These are phyloP conservation scores for Tiphia femorata DNA, from an alignment of 2,888 invertebrate species.

Conservation along the genomic window DNA sequence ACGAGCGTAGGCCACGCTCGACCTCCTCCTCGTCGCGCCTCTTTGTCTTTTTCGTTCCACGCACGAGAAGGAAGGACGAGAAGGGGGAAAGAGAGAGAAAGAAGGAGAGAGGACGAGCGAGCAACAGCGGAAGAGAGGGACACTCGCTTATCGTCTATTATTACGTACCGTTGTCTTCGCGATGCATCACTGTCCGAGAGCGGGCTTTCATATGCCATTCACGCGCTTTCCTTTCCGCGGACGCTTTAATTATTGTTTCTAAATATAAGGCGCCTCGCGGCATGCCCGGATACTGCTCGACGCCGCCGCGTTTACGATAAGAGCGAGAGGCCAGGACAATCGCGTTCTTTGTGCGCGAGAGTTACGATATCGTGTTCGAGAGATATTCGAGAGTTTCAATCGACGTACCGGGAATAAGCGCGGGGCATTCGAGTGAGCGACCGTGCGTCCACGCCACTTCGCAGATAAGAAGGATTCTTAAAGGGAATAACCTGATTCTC, in stretches of 20 bases:
- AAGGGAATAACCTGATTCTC: too few relatives aligned
- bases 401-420: too few relatives aligned
- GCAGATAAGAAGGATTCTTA: too few relatives aligned
- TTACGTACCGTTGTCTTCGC: conserved; percentile 34
- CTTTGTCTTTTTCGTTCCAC: neutral
- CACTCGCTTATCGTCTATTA: conserved; percentile 23
- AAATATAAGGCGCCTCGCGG: conserved; percentile 35
- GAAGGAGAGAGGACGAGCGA: neutral
- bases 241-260: conserved; percentile 39
- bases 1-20: neutral
- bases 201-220: conserved; percentile 41
- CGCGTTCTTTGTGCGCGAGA: conserved; percentile 1
- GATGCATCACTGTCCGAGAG: conserved; percentile 38
- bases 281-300: too few relatives aligned
- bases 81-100: neutral
- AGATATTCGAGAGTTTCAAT: too few relatives aligned
- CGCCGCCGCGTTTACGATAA: too few relatives aligned
- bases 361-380: too few relatives aligned
- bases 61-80: neutral
- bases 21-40: neutral
- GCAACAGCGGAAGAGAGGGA: neutral
- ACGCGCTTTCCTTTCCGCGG: conserved; percentile 23
- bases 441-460: too few relatives aligned
- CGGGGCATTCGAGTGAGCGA: too few relatives aligned
- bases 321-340: neutral